Evolutionary conservation across 2,113 vertebrate species (phyloP), one percentile per base, ranked within the genome.

Genomic region (Saguinus imperator): DNA sequence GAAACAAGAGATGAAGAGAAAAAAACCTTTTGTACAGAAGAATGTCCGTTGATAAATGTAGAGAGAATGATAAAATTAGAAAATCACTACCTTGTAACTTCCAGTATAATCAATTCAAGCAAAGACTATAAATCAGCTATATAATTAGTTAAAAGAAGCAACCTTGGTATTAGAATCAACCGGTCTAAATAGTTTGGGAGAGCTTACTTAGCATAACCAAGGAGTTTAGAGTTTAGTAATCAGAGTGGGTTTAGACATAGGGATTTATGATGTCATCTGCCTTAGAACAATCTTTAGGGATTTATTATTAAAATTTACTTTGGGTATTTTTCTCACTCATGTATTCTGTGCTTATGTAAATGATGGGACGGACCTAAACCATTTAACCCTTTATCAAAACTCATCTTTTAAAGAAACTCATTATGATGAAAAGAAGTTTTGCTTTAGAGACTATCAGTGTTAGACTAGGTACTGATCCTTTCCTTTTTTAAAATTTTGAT

Each of bases 281-380:
- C 37, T 88, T 94, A 7, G 0, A 92, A 96, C 45, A 94, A 50
- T 97, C 79, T 88, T 94, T 95, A 89, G 43, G 37, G 77, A 85
- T 82, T 91, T 97, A 64, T 83, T 95, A 91, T 93, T 90, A 88
- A 95, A 95, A 87, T 94, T 91, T 89, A 61, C 76, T 94, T 57
- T 93, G 76, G 72, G 80, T 80, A 83, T n/a, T 45, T 89, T 89
- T 94, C 76, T 95, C 75, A 77, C 50, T 96, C 50, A 92, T 58
- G 75, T 96, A 58, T 96, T 90, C 48, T 92, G 29, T 83, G 55
- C 58, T 92, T 94, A 90, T 89, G n/a, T 89, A 97, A 96, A 83
- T 96, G 68, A 89, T 87, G 94, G 21, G 43, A 96, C 58, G 92
- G 79, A 84, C n/a, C 37, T 89, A 90, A 96, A 66, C 29, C 21